Evolutionary conservation across 2,888 invertebrate genomes (phyloP), one percentile per base, ranked within the genome.

Genomic region (Drosophila tripunctata): DNA sequence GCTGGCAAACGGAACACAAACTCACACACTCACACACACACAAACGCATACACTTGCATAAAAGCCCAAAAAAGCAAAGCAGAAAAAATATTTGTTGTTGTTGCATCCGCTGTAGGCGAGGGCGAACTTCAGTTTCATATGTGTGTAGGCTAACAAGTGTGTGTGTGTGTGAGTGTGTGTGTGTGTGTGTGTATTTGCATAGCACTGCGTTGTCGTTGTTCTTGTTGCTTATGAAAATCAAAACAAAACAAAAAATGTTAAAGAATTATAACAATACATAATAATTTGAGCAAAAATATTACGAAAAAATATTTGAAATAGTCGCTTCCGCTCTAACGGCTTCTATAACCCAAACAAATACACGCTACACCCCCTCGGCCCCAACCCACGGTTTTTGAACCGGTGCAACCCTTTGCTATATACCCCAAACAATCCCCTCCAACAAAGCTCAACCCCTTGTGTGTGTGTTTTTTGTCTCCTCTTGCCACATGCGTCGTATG

Each of bases 241-340:
- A n/a, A n/a, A n/a, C n/a, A n/a, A n/a, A n/a, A n/a, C n/a, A n/a
- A n/a, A n/a, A n/a, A n/a, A n/a, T n/a, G n/a, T n/a, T n/a, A n/a
- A n/a, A n/a, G n/a, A 63, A 81, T 72, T 76, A 84, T 81, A 81
- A 87, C 76, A 84, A 83, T 87, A 87, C 81, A 81, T 74, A 83
- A 83, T 83, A 82, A 87, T 83, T 83, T 85, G 83, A 76, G 85
- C 62, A 80, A 75, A 86, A 83, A 83, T 75, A 79, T 78, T 66
- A 68, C 87, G 70, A 75, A 86, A 84, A 79, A 81, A 78, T 76
- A 84, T 85, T 85, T 87, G 63, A 87, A 87, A 83, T 87, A 87
- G 85, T 85, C 87, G 65, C 68, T 81, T 80, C 76, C 68, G 75
- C 78, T 67, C 68, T 71, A 73, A 74, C 67, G 77, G 75, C 40